Conservation (phyloP, 2,113 vertebrate species). For the Neofelis nebulosa region DNA sequence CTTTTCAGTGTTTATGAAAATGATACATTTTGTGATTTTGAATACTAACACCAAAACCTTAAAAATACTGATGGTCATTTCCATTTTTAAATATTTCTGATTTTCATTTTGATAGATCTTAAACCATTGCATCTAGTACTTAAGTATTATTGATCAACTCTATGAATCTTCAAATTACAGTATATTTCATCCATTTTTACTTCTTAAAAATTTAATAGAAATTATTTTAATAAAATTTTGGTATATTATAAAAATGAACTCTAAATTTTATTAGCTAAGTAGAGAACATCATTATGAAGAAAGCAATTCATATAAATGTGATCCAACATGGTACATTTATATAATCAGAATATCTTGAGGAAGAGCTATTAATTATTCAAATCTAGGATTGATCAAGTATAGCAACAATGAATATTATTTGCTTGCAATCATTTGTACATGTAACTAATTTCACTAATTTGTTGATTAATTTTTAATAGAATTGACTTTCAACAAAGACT, state of each 20-base stretch:
- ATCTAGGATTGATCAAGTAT: background rate
- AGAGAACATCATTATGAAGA: background rate
- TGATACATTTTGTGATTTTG: background rate
- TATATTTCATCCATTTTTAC: background rate
- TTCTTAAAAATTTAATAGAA: background rate
- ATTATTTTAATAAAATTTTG: background rate
- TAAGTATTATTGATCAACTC: background rate
- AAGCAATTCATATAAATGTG: background rate
- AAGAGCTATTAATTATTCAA: background rate
- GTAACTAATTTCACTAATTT: conserved; percentile 40
- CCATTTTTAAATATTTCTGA: background rate
- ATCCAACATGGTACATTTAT: background rate
- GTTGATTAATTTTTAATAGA: conserved; percentile 19
- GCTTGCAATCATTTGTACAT: background rate
- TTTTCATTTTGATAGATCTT: conserved; percentile 1
- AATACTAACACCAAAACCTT: background rate
- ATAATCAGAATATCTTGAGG: conserved; percentile 11
- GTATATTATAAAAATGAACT: background rate
- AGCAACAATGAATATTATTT: background rate
- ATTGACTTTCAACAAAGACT: conserved; percentile 29
- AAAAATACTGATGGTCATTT: background rate
- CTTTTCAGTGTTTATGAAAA: background rate
- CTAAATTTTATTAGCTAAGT: background rate
- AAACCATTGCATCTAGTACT: background rate
- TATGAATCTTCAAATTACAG: background rate